phyloP scores from a whole-genome alignment of 2,888 invertebrate species.

The Macaria notata region DNA sequence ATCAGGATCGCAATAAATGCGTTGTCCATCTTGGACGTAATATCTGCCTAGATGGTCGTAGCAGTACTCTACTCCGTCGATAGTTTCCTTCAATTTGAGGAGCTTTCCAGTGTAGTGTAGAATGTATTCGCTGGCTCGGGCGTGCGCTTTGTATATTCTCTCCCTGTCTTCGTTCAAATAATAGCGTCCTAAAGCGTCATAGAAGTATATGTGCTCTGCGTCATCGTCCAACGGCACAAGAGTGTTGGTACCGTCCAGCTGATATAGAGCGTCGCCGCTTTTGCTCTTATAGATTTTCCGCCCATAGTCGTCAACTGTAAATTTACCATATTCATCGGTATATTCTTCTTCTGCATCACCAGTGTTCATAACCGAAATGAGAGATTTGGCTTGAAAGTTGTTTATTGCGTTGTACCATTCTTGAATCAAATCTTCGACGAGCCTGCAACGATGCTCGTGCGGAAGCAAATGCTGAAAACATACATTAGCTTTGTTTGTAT shows the following conservation, averaged over 20 bases:
- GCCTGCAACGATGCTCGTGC: constrained; percentile 36
- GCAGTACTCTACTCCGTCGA: constrained; percentile 35
- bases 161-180: constrained; percentile 32
- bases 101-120: constrained; percentile 34
- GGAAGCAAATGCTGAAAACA: constrained; percentile 46
- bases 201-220: constrained; percentile 42
- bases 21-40: constrained; percentile 29
- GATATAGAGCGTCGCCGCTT: constrained; percentile 35
- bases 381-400: constrained; percentile 30
- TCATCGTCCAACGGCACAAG: constrained; percentile 41
- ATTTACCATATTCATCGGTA: constrained; percentile 40
- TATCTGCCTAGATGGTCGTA: constrained; percentile 46
- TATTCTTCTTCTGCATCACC: constrained; percentile 39
- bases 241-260: constrained; percentile 39
- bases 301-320: constrained; percentile 42
- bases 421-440: constrained; percentile 40
- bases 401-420: constrained; percentile 41
- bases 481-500: no score
- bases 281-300: constrained; percentile 41
- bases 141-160: constrained; percentile 40
- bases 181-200: constrained; percentile 48
- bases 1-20: constrained; percentile 39
- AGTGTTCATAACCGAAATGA: constrained; percentile 44
- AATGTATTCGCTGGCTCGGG: constrained; percentile 41
- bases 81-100: constrained; percentile 38